Base-by-base conservation (phyloP, 2,888 invertebrate genomes). In the Eutolmus rufibarbis region DNA sequence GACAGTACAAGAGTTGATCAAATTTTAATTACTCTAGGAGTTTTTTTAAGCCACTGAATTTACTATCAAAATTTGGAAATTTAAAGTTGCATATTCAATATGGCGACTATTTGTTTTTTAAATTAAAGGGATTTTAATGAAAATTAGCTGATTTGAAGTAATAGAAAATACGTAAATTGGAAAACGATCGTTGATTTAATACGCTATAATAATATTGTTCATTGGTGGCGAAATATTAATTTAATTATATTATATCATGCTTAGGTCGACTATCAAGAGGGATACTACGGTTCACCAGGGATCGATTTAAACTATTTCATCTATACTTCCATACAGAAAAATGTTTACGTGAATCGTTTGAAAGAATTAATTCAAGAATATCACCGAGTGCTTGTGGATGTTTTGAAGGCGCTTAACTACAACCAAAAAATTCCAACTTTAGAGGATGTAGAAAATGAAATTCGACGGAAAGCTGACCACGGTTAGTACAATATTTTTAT, bases 211-310 rank as follows among this genome's bases (percentile, higher is more conserved):
- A 31, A 31, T 31, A 31, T 31, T 31, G 31, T 2, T 31, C 3
- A 31, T 31, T 31, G 1, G 31, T 31, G 31, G 31, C 31, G 31
- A 31, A 31, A 31, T 31, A 31, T 40, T 40, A 9, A 40, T 40
- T 40, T 2, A 40, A 40, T 40, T 40, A 12, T 40, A 12, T 40
- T 40, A 40, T 40, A 40, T 40, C 40, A 40, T 76, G 19, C 31
- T 74, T 56, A 91, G 91, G 90, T 91, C 86, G 91, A 91, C 86
- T 91, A 89, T 87, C 91, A 91, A 89, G 91, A 91, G 88, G 91
- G 91, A 1, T 91, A 89, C 87, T 91, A 88, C 87, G 91, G 91
- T n/a, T 91, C 91, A 34, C 90, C 91, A 7, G 91, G 91, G 40
- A 91, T 91, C 79, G 91, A 91, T 89, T 90, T 90, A 88, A 91